Percentiles rank a stretch among this genome's conserved stretches.
Evolutionary conservation across 2,797 vertebrate species (phyloP).

Genomic region (Hylomyscus alleni): DNA sequence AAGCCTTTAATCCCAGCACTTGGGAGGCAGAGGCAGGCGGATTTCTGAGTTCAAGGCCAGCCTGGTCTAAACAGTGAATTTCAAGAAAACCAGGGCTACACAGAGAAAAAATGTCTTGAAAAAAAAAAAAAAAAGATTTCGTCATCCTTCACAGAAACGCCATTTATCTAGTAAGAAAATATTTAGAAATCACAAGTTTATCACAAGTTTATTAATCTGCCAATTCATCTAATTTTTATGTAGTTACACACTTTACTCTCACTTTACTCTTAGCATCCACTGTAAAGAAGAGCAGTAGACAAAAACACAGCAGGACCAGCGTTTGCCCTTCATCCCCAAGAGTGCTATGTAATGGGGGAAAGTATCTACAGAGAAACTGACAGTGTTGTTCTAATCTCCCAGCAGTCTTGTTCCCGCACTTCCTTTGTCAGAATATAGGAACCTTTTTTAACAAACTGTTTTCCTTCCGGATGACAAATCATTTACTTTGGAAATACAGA

Average conservation of each 20-base stretch:
- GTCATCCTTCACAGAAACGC: neutral
- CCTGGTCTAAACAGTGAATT: too few species aligned
- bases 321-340: neutral
- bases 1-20: too few species aligned
- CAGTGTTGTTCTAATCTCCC: neutral
- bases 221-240: conserved; percentile 46
- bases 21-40: too few species aligned
- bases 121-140: too few species aligned
- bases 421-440: neutral
- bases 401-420: neutral
- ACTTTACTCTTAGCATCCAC: neutral
- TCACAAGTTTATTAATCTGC: conserved; percentile 28
- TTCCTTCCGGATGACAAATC: conserved; percentile 28
- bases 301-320: neutral
- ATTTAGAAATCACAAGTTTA: neutral
- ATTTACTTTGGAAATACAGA: conserved; percentile 33
- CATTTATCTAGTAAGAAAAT: neutral
- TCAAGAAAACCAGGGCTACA: too few species aligned
- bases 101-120: too few species aligned
- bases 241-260: conserved; percentile 41
- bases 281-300: neutral
- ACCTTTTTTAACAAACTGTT: neutral
- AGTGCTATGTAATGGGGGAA: neutral
- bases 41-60: too few species aligned
- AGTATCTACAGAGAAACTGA: neutral